Percentiles rank a stretch among this genome's conserved stretches.
Conservation (phyloP, 1,140 invertebrate genomes). For the Scaptodrosophila lebanonensis region DNA sequence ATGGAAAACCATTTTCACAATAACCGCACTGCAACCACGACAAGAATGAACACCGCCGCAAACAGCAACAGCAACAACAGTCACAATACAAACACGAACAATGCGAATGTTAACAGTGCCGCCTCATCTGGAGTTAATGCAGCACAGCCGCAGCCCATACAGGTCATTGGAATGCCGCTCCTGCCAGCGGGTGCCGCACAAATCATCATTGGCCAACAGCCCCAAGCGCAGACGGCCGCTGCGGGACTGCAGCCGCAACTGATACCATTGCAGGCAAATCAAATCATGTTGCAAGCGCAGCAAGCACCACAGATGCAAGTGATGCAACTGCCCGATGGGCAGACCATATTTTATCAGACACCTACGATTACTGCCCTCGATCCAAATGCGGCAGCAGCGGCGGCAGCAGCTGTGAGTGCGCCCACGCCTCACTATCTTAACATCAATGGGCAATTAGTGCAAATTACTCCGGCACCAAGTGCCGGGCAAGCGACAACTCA, state of each 20-base stretch:
- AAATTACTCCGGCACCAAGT: slow-evolving; percentile 78
- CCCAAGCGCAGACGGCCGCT: slow-evolving; percentile 23
- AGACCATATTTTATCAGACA: slow-evolving; percentile 91
- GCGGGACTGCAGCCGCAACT: slow-evolving; percentile 41
- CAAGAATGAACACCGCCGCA: slow-evolving; percentile 46
- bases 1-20: slow-evolving; percentile 67
- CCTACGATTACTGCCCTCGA: slow-evolving; percentile 51
- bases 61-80: slow-evolving; percentile 27
- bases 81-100: slow-evolving; percentile 24
- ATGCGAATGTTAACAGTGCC: slow-evolving; percentile 24
- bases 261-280: slow-evolving; percentile 64
- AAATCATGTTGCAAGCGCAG: slow-evolving; percentile 71
- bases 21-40: slow-evolving; percentile 41
- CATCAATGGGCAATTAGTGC: slow-evolving; percentile 85
- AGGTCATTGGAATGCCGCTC: slow-evolving; percentile 72
- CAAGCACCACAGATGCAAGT: slow-evolving; percentile 85
- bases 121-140: slow-evolving; percentile 10
- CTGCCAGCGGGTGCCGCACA: slow-evolving; percentile 51
- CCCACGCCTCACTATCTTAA: slow-evolving; percentile 83
- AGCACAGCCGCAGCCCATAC: slow-evolving; percentile 43
- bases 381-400: slow-evolving; percentile 42
- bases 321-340: slow-evolving; percentile 94
- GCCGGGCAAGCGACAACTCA: slow-evolving; percentile 21
- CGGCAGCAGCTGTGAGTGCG: slow-evolving; percentile 60
- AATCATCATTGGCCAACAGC: slow-evolving; percentile 68